Evolutionary conservation across 2,888 invertebrate species (phyloP).

Genomic region (Dolomedes plantarius): DNA sequence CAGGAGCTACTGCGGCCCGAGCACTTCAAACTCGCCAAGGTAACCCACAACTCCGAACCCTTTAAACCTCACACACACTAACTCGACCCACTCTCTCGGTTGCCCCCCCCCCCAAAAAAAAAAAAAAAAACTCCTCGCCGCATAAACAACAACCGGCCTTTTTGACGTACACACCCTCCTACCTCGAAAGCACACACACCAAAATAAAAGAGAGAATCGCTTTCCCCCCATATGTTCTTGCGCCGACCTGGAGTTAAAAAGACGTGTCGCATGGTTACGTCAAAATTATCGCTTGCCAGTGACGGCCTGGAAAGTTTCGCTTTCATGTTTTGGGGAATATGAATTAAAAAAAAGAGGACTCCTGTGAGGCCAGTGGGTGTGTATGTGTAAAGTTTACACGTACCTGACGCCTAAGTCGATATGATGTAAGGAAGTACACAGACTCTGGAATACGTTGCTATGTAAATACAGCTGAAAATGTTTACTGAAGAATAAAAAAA

Average conservation of each 20-base stretch:
- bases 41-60: constrained; percentile 2
- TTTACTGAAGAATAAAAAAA: not conserved
- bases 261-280: not conserved
- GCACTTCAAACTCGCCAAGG: constrained; percentile 64
- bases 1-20: constrained; percentile 64
- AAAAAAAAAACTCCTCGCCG: no score
- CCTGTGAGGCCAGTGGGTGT: not conserved
- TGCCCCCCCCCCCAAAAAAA: not conserved
- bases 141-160: no score
- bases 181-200: no score
- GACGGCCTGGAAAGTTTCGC: not conserved
- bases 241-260: not conserved
- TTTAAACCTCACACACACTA: no score
- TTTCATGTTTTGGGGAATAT: no score
- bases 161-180: no score
- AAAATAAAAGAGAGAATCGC: no score
- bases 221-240: constrained; percentile 1
- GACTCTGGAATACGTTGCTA: not conserved
- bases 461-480: not conserved
- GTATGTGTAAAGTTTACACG: constrained; percentile 18
- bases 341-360: not conserved
- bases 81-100: no score
- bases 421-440: not conserved
- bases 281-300: not conserved
- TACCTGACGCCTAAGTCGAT: not conserved